These are phyloP conservation scores for Parnassius orleans DNA, from an alignment of 2,888 invertebrate species.

Conservation along the genomic window DNA sequence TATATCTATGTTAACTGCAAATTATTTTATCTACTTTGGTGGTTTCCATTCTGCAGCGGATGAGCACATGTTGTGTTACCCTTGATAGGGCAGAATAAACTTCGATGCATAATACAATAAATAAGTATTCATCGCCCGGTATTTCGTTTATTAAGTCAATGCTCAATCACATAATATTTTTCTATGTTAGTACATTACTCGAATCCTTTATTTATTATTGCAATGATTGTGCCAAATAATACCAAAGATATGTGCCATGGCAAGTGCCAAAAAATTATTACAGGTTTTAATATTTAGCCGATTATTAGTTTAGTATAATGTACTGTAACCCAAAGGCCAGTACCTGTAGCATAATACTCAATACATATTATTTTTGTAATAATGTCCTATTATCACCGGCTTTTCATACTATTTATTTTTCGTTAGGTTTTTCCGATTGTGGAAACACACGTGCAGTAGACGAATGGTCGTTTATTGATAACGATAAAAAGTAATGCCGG, in stretches of 20 bases:
- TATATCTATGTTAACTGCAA: too few relatives aligned
- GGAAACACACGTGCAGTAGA: too few relatives aligned
- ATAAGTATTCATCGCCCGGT: slow-evolving; percentile 72
- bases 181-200: slow-evolving; percentile 51
- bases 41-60: too few relatives aligned
- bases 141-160: slow-evolving; percentile 64
- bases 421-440: background rate
- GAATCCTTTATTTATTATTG: slow-evolving; percentile 44
- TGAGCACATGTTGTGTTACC: too few relatives aligned
- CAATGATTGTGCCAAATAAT: slow-evolving; percentile 55
- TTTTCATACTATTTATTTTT: background rate
- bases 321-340: slow-evolving; percentile 60
- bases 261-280: slow-evolving; percentile 46
- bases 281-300: slow-evolving; percentile 30
- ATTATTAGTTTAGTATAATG: slow-evolving; percentile 35
- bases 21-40: too few relatives aligned
- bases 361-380: slow-evolving; percentile 44
- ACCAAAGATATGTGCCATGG: slow-evolving; percentile 46
- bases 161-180: slow-evolving; percentile 57
- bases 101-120: slow-evolving; percentile 30
- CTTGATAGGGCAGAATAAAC: too few relatives aligned
- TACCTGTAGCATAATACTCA: slow-evolving; percentile 76
- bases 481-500: too few relatives aligned
- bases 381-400: slow-evolving; percentile 25
- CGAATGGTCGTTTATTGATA: too few relatives aligned